Conservation (phyloP, 2,888 invertebrate species). For the Synanthedon myopaeformis region DNA sequence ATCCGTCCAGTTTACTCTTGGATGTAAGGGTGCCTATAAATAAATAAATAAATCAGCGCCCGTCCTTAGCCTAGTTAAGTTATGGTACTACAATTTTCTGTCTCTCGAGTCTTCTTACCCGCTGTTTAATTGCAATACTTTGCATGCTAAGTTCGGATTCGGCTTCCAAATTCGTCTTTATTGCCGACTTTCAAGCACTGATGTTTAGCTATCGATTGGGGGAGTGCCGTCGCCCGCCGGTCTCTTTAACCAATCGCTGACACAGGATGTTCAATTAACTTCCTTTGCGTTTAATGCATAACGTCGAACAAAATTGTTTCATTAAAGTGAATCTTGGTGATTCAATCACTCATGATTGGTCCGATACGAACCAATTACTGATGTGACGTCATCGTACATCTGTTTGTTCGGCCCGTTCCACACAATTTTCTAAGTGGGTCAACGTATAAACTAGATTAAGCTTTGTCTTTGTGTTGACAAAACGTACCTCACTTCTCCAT, state of each 20-base stretch:
- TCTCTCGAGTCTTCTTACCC: too few species aligned
- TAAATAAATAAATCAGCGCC: too few species aligned
- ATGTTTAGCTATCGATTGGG: not conserved
- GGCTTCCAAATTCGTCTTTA: too few species aligned
- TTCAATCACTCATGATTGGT: conserved; percentile 52
- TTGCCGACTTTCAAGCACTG: too few species aligned
- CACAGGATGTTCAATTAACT: conserved; percentile 68
- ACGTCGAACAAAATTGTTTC: conserved; percentile 66
- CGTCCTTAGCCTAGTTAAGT: too few species aligned
- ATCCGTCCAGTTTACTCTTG: too few species aligned
- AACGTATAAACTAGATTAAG: not conserved
- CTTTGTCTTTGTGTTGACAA: not conserved
- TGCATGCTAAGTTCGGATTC: too few species aligned
- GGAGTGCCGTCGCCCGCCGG: conserved; percentile 18
- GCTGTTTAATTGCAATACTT: too few species aligned
- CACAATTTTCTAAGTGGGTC: not conserved
- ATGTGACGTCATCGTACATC: conserved; percentile 11
- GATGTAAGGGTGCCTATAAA: too few species aligned
- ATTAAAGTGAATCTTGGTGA: conserved; percentile 58
- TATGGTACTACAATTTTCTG: too few species aligned
- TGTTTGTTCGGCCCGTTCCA: conserved; percentile 4
- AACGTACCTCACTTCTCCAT: too few species aligned
- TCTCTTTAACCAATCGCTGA: conserved; percentile 50
- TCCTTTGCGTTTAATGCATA: conserved; percentile 61
- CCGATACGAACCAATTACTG: conserved; percentile 44